These are phyloP conservation scores for Brenthis hecate DNA, from an alignment of 2,888 invertebrate species.

Conservation along the genomic window DNA sequence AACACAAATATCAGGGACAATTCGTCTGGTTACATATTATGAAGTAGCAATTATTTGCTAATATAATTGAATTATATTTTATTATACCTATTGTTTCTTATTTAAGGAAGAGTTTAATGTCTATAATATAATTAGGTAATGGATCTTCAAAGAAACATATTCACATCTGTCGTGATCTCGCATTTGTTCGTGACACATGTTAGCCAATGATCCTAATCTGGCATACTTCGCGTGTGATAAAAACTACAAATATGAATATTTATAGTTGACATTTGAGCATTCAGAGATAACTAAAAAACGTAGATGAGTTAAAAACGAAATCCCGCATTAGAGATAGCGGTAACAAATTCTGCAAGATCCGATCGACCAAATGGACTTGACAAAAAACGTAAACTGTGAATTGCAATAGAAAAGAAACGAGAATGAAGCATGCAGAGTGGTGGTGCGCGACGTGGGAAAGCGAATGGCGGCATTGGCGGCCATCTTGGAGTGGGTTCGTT, in stretches of 20 bases:
- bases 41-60: too few species aligned
- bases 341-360: slow-evolving; percentile 38
- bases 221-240: slow-evolving; percentile 57
- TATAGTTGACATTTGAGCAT: slow-evolving; percentile 40
- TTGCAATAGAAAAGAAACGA: slow-evolving; percentile 67
- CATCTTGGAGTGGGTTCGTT: slow-evolving; percentile 73
- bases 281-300: slow-evolving; percentile 1
- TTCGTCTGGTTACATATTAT: background rate
- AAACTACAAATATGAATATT: slow-evolving; percentile 39
- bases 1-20: background rate
- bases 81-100: background rate
- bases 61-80: background rate
- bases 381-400: slow-evolving; percentile 63
- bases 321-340: slow-evolving; percentile 31
- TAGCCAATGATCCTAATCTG: slow-evolving; percentile 54
- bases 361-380: slow-evolving; percentile 47
- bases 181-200: slow-evolving; percentile 62
- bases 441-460: slow-evolving; percentile 78
- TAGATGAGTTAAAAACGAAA: slow-evolving; percentile 32
- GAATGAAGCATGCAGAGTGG: slow-evolving; percentile 66
- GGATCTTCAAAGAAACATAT: slow-evolving; percentile 44
- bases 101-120: background rate
- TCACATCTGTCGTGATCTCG: slow-evolving; percentile 59
- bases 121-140: background rate
- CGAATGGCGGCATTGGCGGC: slow-evolving; percentile 74